phyloP scores from a whole-genome alignment of 2,888 invertebrate species.

The Bembecia ichneumoniformis region DNA sequence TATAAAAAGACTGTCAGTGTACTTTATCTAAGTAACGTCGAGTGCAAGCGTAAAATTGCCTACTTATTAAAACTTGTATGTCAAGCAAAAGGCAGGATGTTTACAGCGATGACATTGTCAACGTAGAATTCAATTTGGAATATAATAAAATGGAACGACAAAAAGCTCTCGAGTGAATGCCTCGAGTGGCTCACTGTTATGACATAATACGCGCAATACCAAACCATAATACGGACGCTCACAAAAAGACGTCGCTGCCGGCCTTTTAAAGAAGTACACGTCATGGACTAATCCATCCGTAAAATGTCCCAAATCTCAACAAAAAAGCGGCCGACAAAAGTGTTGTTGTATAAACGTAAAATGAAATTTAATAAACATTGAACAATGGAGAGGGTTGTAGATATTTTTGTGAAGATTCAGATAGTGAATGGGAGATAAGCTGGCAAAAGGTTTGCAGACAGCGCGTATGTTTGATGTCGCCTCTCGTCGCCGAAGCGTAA shows the following conservation, averaged over 20 bases:
- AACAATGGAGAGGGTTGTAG: slow-evolving; percentile 58
- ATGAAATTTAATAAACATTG: slow-evolving; percentile 71
- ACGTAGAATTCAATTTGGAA: slow-evolving; percentile 61
- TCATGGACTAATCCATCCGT: slow-evolving; percentile 64
- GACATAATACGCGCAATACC: slow-evolving; percentile 70
- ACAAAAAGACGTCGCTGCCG: slow-evolving; percentile 64
- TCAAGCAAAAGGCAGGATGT: slow-evolving; percentile 58
- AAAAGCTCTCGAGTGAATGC: slow-evolving; percentile 39
- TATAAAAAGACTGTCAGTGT: too few relatives aligned
- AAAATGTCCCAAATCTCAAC: slow-evolving; percentile 68
- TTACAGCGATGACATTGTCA: slow-evolving; percentile 59
- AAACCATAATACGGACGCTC: slow-evolving; percentile 52
- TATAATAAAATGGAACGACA: slow-evolving; percentile 52
- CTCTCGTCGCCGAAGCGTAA: slow-evolving; percentile 65
- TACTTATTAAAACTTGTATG: slow-evolving; percentile 28
- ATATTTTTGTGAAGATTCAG: slow-evolving; percentile 57
- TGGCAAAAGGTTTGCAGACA: slow-evolving; percentile 65
- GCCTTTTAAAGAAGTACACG: slow-evolving; percentile 48
- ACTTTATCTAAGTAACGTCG: neutral
- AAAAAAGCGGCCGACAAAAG: slow-evolving; percentile 67
- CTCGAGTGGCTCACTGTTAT: slow-evolving; percentile 63
- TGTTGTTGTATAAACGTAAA: slow-evolving; percentile 71
- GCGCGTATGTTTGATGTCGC: slow-evolving; percentile 69
- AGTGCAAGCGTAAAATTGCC: slow-evolving; percentile 10
- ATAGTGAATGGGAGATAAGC: slow-evolving; percentile 69